A percentile compares a stretch with the other conserved stretches of the same genome.
phyloP scores from a whole-genome alignment of 1,140 invertebrate genomes.

The Magallana angulata region DNA sequence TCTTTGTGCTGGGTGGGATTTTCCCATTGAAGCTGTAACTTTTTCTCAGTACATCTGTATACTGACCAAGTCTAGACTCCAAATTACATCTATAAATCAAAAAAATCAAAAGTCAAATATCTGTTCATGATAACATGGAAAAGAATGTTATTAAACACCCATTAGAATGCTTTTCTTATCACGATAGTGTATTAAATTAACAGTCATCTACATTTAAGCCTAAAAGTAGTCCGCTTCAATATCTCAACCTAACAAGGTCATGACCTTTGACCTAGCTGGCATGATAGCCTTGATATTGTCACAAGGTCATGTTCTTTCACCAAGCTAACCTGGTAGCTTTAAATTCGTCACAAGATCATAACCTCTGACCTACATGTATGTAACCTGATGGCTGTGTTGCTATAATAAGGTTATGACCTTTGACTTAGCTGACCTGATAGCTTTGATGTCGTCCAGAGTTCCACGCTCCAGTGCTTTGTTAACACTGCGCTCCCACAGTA shows the following conservation, averaged over 20 bases:
- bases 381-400: too few relatives aligned
- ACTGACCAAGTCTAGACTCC: slow-evolving; percentile 70
- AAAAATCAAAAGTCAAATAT: not conserved
- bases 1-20: slow-evolving; percentile 56
- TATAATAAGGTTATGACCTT: not conserved
- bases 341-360: too few relatives aligned
- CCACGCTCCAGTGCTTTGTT: slow-evolving; percentile 66
- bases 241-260: not conserved
- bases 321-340: too few relatives aligned
- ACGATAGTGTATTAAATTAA: too few relatives aligned
- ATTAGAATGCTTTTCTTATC: too few relatives aligned
- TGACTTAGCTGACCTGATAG: slow-evolving; percentile 58
- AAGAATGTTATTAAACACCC: too few relatives aligned
- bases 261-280: slow-evolving; percentile 46
- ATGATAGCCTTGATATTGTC: slow-evolving; percentile 69
- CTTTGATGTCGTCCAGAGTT: slow-evolving; percentile 67
- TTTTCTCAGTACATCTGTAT: slow-evolving; percentile 72
- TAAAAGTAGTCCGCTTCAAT: too few relatives aligned
- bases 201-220: too few relatives aligned
- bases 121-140: too few relatives aligned
- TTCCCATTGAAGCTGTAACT: slow-evolving; percentile 51
- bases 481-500: slow-evolving; percentile 74
- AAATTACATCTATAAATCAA: slow-evolving; percentile 62
- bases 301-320: too few relatives aligned
- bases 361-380: too few relatives aligned